phyloP scores from a whole-genome alignment of 1,140 invertebrate species.

The Neotoxoptera formosana region DNA sequence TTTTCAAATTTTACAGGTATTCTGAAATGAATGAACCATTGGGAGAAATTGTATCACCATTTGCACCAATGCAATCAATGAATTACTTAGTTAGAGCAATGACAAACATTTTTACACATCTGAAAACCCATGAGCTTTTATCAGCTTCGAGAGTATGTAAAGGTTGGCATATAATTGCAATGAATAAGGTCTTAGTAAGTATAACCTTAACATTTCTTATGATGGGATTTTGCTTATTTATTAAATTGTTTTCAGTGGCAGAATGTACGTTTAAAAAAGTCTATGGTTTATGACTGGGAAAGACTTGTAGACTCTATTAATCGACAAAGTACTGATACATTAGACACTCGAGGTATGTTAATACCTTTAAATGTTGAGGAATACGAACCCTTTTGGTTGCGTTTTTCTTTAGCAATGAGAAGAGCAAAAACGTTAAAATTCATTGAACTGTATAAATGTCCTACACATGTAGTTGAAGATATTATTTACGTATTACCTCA shows the following conservation, averaged over 20 bases:
- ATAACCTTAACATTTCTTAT: background rate
- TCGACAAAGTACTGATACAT: conserved; percentile 69
- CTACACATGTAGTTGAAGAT: conserved; percentile 74
- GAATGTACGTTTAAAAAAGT: conserved; percentile 82
- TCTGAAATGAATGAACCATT: conserved; percentile 37
- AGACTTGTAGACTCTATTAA: conserved; percentile 73
- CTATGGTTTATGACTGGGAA: conserved; percentile 77
- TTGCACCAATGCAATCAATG: background rate
- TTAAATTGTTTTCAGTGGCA: conserved; percentile 67
- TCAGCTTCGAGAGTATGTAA: conserved; percentile 76
- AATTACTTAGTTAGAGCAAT: conserved; percentile 9
- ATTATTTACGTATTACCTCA: conserved; percentile 66
- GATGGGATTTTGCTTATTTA: background rate
- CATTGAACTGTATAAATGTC: conserved; percentile 75
- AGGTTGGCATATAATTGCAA: conserved; percentile 77
- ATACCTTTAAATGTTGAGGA: conserved; percentile 67
- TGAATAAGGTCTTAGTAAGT: conserved; percentile 71
- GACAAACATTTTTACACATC: conserved; percentile 70
- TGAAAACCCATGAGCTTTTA: conserved; percentile 79
- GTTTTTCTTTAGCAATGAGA: conserved; percentile 72
- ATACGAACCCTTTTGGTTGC: conserved; percentile 71
- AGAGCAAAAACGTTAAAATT: conserved; percentile 69
- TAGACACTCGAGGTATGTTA: conserved; percentile 80
- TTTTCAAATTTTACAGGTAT: background rate
- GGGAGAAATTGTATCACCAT: background rate